Percentiles rank a stretch among this genome's conserved stretches.
These are phyloP conservation scores for Blera fallax DNA, from an alignment of 2,888 invertebrate species.

Conservation along the genomic window DNA sequence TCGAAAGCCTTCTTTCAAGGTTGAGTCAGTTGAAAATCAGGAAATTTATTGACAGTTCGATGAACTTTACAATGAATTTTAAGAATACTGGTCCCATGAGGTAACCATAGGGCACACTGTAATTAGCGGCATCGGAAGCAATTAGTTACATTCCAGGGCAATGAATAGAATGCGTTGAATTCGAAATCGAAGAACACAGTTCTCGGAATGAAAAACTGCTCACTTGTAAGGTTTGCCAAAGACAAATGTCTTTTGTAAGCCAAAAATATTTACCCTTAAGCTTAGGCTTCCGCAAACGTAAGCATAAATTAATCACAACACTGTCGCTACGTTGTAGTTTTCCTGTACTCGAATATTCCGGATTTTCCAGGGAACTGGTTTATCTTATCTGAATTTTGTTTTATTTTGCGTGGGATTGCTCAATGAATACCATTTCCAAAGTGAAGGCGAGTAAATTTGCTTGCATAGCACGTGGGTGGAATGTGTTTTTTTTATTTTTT, in stretches of 20 bases:
- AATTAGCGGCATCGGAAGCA: too few species aligned
- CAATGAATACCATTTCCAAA: not conserved
- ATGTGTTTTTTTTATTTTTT: not conserved
- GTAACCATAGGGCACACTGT: not conserved
- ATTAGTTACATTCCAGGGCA: not conserved
- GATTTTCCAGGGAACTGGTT: slow-evolving; percentile 10
- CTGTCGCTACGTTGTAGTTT: not conserved
- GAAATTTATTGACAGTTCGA: not conserved
- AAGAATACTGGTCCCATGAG: not conserved
- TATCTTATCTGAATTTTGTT: slow-evolving; percentile 34
- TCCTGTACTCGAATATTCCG: not conserved
- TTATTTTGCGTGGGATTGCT: not conserved
- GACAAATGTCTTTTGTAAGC: not conserved
- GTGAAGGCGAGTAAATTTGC: not conserved
- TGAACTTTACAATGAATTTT: not conserved
- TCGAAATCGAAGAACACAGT: not conserved
- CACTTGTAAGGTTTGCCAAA: not conserved
- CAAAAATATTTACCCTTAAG: slow-evolving; percentile 19
- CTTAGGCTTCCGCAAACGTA: slow-evolving; percentile 6
- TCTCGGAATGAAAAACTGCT: not conserved
- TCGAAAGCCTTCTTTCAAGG: not conserved
- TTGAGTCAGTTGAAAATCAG: not conserved
- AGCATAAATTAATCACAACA: slow-evolving; percentile 34
- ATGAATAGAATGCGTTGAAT: not conserved
- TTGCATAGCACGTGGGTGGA: not conserved